These are phyloP conservation scores for Tipula helvola DNA, from an alignment of 2,888 invertebrate species.

Conservation along the genomic window DNA sequence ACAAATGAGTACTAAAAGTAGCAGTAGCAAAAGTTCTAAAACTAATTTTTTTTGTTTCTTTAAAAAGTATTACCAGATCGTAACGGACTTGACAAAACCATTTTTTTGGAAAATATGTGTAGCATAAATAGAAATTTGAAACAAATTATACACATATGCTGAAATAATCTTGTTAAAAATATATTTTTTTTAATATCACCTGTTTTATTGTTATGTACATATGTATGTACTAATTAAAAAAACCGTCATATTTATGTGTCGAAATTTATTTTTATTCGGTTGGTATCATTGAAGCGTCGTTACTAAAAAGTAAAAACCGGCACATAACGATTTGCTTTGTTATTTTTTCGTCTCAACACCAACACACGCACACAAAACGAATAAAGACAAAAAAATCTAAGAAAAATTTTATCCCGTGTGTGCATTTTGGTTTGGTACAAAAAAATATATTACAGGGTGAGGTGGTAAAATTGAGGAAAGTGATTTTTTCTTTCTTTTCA, in stretches of 20 bases:
- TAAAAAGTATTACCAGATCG: no score
- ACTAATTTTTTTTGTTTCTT: no score
- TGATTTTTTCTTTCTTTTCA: background rate
- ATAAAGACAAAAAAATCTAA: background rate
- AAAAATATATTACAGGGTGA: background rate
- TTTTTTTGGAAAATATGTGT: no score
- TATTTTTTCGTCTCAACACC: background rate
- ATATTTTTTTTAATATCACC: background rate
- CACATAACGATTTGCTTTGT: constrained; percentile 1
- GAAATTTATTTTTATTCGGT: background rate
- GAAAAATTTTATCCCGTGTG: background rate
- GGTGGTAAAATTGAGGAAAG: background rate
- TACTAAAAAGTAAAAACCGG: background rate
- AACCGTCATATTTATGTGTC: background rate
- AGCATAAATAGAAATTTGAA: no score
- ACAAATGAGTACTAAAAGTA: no score
- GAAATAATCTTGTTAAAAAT: no score
- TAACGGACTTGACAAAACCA: no score
- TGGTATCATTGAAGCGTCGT: constrained; percentile 10
- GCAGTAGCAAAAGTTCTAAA: no score
- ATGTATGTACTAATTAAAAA: background rate
- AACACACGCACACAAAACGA: background rate
- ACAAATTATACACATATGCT: no score
- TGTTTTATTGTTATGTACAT: background rate
- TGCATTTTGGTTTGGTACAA: background rate